These are phyloP conservation scores for Pterocles orientalis DNA, from an alignment of 2,113 vertebrate species.

Conservation along the genomic window DNA sequence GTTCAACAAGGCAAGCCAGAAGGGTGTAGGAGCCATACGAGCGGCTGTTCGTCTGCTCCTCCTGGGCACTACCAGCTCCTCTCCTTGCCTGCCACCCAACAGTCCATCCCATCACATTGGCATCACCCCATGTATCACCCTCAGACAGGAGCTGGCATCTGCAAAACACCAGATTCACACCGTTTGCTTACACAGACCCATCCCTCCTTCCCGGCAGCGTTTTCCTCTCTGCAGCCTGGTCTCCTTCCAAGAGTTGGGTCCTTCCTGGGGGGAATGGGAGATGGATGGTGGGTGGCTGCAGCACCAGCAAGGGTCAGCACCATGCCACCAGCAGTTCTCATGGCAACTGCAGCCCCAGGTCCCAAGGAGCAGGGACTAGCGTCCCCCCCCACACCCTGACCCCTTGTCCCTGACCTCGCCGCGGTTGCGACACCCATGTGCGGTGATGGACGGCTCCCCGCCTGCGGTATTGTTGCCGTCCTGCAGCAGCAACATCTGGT, in stretches of 20 bases:
- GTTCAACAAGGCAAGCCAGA: background rate
- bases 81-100: no score
- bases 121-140: background rate
- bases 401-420: background rate
- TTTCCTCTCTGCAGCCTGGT: background rate
- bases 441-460: background rate
- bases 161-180: background rate
- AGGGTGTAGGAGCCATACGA: background rate
- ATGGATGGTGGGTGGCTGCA: background rate
- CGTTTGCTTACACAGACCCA: background rate
- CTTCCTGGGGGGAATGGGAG: background rate
- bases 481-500: slow-evolving; percentile 8
- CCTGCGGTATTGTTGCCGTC: background rate
- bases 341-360: background rate
- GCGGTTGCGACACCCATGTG: rapidly evolving
- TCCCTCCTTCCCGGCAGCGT: background rate
- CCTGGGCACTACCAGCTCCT: background rate
- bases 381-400: background rate
- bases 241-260: rapidly evolving
- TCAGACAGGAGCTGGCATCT: background rate
- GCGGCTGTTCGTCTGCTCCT: background rate
- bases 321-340: background rate
- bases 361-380: background rate
- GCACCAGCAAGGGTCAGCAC: rapidly evolving
- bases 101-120: background rate